Conservation (phyloP, 2,797 vertebrate genomes). For the Mus minutoides region DNA sequence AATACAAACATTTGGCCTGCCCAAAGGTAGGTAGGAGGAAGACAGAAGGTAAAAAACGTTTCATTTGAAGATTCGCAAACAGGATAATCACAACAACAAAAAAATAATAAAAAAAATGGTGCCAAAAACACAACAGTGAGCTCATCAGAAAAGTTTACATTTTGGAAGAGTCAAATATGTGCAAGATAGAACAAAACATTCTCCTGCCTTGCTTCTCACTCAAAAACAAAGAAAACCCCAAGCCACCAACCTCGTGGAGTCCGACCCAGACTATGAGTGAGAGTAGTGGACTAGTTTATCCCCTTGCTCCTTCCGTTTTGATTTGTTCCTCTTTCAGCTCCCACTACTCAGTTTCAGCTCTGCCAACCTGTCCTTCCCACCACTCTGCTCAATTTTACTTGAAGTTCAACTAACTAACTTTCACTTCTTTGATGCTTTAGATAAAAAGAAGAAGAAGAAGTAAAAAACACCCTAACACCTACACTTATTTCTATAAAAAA, state of each 20-base stretch:
- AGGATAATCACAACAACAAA: constrained; percentile 53
- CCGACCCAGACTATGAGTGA: neutral
- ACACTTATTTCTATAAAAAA: constrained; percentile 49
- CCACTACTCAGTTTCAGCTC: neutral
- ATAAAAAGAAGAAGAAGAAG: constrained; percentile 2
- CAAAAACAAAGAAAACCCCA: neutral
- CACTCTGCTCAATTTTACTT: constrained; percentile 32
- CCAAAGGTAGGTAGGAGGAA: constrained; percentile 66
- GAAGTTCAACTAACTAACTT: constrained; percentile 40
- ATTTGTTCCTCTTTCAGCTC: neutral
- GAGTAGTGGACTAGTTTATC: neutral
- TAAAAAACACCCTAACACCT: constrained; percentile 29
- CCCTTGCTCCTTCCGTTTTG: neutral
- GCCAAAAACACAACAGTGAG: constrained; percentile 44
- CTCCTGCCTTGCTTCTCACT: constrained; percentile 29
- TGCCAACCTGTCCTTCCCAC: neutral
- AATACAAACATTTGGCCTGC: constrained; percentile 73
- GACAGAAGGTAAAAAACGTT: constrained; percentile 72
- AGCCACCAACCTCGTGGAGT: neutral
- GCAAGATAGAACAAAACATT: constrained; percentile 1
- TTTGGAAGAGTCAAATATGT: constrained; percentile 38
- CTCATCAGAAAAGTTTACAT: constrained; percentile 35
- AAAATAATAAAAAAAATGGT: constrained; percentile 47
- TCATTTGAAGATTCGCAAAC: constrained; percentile 67
- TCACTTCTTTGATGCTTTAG: constrained; percentile 37